Base-by-base conservation (phyloP, 2,113 vertebrate genomes). In the Eolophus roseicapilla region DNA sequence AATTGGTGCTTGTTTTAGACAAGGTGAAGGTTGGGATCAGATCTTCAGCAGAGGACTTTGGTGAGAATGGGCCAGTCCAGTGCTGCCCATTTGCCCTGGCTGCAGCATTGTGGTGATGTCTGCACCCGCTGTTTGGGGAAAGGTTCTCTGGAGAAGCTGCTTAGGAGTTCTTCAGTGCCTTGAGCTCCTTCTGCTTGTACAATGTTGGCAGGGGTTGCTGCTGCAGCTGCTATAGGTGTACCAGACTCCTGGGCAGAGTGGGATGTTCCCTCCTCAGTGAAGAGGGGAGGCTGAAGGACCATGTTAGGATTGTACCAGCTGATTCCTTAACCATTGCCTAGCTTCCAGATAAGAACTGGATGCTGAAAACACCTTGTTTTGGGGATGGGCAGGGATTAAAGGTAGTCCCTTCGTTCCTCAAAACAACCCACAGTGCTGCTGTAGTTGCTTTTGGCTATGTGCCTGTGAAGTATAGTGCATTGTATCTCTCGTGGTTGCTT, bases 101-200 rank as follows among this genome's bases (percentile, higher is more conserved):
- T 84, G 20, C 11, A 18, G 27, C 3, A 23, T 65, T 68, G 62
- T 85, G n/a, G 41, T 77, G 63, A 18, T 52, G 14, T 20, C n/a
- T 62, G 23, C 24, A 27, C 4, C 17, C 2, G 1, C 31, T 1
- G 0, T 24, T 31, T 47, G 27, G 11, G 49, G 31, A 70, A 43
- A 3, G 20, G 9, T 20, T 80, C 33, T 50, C 17, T 21, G 44
- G 69, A 81, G 49, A 55, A 77, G 44, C 35, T 3, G 1, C 2
- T 3, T 24, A 5, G 0, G 2, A 52, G 24, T 44, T 57, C 47
- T 64, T 46, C 33, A 25, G 67, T 68, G n/a, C 37, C 18, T 39
- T 1, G 2, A 60, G 25, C 39, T 80, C 21, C 13, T 83, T 17
- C 65, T n/a, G 16, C 10, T 2, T 0, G 1, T n/a, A 10, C 64